These are phyloP conservation scores for Prosopocoilus inquinatus DNA, from an alignment of 2,888 invertebrate species.

Conservation along the genomic window DNA sequence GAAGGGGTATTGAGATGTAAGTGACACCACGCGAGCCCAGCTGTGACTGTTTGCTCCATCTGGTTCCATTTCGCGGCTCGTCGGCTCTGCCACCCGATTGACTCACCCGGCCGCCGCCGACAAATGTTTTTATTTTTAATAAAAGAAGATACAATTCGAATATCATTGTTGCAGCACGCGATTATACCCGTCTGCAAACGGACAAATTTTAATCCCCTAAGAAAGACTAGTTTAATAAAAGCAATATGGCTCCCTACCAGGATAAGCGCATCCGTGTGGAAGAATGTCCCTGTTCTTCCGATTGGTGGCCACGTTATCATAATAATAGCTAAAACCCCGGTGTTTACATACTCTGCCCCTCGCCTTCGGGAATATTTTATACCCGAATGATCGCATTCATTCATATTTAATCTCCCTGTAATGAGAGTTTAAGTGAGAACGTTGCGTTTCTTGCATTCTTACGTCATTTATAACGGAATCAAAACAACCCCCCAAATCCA, in stretches of 20 bases:
- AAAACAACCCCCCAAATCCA: constrained; percentile 15
- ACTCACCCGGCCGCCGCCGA: constrained; percentile 27
- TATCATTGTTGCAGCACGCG: constrained; percentile 30
- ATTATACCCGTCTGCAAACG: constrained; percentile 36
- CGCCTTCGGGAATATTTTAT: constrained; percentile 43
- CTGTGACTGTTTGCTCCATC: constrained; percentile 49
- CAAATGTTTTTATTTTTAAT: constrained; percentile 42
- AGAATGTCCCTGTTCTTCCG: constrained; percentile 42
- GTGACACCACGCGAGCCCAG: constrained; percentile 45
- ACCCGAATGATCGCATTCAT: constrained; percentile 37
- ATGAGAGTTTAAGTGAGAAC: constrained; percentile 30
- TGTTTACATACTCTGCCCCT: constrained; percentile 23
- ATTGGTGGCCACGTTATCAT: constrained; percentile 47
- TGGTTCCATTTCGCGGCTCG: constrained; percentile 49
- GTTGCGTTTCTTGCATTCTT: constrained; percentile 30
- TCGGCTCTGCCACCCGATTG: constrained; percentile 36
- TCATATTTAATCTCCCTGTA: constrained; percentile 41
- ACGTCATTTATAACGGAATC: constrained; percentile 2
- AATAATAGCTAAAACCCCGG: constrained; percentile 38
- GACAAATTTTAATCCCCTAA: constrained; percentile 28
- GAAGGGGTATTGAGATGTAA: constrained; percentile 44
- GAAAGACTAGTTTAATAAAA: constrained; percentile 10
- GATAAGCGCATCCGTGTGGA: constrained; percentile 44
- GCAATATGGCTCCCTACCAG: constrained; percentile 20
- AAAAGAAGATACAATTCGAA: constrained; percentile 31